These are phyloP conservation scores for Oryctes rhinoceros DNA, from an alignment of 1,140 invertebrate genomes.

Conservation along the genomic window DNA sequence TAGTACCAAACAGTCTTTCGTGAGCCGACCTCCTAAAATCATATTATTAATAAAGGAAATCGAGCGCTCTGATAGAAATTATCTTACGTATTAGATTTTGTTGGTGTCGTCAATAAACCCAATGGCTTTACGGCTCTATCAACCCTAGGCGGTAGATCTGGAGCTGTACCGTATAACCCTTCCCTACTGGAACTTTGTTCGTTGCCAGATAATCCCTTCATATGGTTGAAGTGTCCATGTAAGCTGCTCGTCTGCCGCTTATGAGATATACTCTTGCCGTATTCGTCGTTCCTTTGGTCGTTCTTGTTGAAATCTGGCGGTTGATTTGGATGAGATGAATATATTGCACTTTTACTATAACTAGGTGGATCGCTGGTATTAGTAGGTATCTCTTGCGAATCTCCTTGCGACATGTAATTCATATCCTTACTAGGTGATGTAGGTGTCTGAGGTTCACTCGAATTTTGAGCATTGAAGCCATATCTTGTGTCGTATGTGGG, in stretches of 20 bases:
- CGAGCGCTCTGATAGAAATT: neutral
- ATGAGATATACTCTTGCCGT: conserved; percentile 51
- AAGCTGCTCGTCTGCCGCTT: conserved; percentile 58
- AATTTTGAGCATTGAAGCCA: conserved; percentile 54
- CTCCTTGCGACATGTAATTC: conserved; percentile 37
- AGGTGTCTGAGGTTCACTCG: conserved; percentile 46
- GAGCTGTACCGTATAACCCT: conserved; percentile 63
- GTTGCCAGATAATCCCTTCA: conserved; percentile 53
- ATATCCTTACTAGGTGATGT: conserved; percentile 43
- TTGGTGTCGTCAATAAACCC: conserved; percentile 56
- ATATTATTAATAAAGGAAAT: neutral
- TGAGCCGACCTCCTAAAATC: conserved; percentile 62
- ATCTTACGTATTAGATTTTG: conserved; percentile 50
- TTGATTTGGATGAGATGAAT: conserved; percentile 47
- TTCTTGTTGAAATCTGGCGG: conserved; percentile 46
- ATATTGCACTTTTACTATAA: conserved; percentile 47
- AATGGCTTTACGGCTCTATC: conserved; percentile 80
- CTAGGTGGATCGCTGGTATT: conserved; percentile 26
- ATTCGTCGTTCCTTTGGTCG: conserved; percentile 49
- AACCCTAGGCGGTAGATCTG: conserved; percentile 84
- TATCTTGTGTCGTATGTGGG: conserved; percentile 59
- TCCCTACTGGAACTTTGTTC: conserved; percentile 56
- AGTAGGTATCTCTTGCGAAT: conserved; percentile 20
- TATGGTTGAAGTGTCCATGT: conserved; percentile 53
- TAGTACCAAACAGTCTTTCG: conserved; percentile 69